Base-by-base conservation (phyloP, 2,888 invertebrate species). In the Apeira syringaria region DNA sequence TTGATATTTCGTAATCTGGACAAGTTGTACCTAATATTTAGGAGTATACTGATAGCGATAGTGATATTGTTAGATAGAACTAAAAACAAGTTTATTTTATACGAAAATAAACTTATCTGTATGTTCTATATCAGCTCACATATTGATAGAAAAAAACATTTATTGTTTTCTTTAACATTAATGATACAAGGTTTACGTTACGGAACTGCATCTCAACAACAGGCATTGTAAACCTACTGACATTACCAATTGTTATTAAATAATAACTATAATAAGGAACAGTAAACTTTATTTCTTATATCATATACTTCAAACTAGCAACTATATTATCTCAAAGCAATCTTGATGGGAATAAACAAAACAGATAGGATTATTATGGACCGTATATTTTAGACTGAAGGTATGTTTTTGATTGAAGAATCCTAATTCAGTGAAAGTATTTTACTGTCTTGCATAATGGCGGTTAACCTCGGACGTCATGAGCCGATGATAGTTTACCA, bases 401-500 rank as follows among this genome's bases (percentile, higher is more conserved):
- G 78, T 61, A 18, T 30, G 55, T 51, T 70, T 69, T 76, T 43
- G 56, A 28, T 58, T 68, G 58, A 30, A 25, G 8, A 27, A 24
- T 18, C 13, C 15, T 31, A 66, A 54, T n/a, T n/a, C 64, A 82
- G 86, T 82, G 86, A 86, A 86, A 86, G 86, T 85, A 68, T 61
- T 67, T 59, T 68, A 73, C 61, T 61, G 58, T 59, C 45, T 86
- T 86, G 74, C 80, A 75, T 81, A 84, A 86, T 56, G 64, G 61
- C 40, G 54, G 75, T 62, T 81, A 64, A 74, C 78, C 80, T 79
- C 78, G 72, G 64, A 66, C 70, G 62, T 60, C 57, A 63, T 61
- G 56, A 50, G 56, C 52, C 55, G 59, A 59, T 52, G 38, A 50
- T 68, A 66, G 59, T 60, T 63, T 10, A 20, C 64, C 61, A n/a